A percentile compares a stretch with the other conserved stretches of the same genome.
Evolutionary conservation across 2,888 invertebrate genomes (phyloP).

Genomic region (Sarcophaga variegata): DNA sequence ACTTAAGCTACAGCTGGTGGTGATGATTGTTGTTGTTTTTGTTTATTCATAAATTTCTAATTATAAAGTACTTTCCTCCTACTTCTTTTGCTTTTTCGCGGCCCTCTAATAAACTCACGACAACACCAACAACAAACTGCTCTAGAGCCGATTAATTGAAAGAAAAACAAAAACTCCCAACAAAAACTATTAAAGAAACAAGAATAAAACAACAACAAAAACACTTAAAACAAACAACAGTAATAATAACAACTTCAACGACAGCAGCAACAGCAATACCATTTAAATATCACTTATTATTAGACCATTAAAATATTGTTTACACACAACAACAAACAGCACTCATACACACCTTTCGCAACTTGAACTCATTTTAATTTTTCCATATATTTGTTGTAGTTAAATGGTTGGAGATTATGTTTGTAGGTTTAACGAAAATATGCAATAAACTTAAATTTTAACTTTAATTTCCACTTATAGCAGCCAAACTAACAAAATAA

Average conservation of each 20-base stretch:
- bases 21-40: background rate
- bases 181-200: background rate
- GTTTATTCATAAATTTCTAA: conserved; percentile 5
- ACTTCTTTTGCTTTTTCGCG: background rate
- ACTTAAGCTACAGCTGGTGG: conserved; percentile 28
- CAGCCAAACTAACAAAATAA: conserved; percentile 7
- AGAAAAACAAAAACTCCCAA: background rate
- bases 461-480: conserved; percentile 14
- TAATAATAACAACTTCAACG: conserved; percentile 3
- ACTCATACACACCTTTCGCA: conserved; percentile 79
- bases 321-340: background rate
- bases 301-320: conserved; percentile 13
- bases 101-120: background rate
- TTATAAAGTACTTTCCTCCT: background rate
- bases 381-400: conserved; percentile 9
- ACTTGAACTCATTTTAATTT: conserved; percentile 79
- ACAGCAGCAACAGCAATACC: background rate
- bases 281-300: conserved; percentile 15
- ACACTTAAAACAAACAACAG: background rate
- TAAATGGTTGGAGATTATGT: background rate
- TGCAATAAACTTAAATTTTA: background rate
- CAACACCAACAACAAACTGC: background rate
- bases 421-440: conserved; percentile 3
- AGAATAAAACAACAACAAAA: background rate
- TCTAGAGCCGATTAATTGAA: background rate